Evolutionary conservation across 2,888 invertebrate genomes (phyloP).

Genomic region (Philopedon plagiatum): DNA sequence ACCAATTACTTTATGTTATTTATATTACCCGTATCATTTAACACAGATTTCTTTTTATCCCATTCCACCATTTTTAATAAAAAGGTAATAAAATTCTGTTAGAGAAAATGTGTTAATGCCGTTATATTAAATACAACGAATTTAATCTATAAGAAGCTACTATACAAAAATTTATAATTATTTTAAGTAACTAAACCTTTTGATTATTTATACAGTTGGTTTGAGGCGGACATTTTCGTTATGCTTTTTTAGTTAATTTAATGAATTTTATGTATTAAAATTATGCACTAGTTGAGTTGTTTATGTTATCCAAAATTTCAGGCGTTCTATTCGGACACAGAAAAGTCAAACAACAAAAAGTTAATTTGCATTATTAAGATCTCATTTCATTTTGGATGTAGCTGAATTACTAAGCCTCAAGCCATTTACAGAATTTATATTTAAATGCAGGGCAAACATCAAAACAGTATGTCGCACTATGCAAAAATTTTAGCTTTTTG

Average conservation of each 20-base stretch:
- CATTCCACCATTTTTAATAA: neutral
- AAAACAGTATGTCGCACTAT: too few relatives aligned
- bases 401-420: neutral
- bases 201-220: slow-evolving; percentile 1
- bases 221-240: neutral
- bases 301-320: too few relatives aligned
- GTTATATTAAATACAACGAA: slow-evolving; percentile 6
- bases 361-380: neutral
- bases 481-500: too few relatives aligned
- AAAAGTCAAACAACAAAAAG: too few relatives aligned
- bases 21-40: neutral
- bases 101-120: neutral
- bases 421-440: neutral
- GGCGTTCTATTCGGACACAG: too few relatives aligned
- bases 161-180: slow-evolving; percentile 12
- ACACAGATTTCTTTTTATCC: neutral
- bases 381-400: neutral
- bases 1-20: neutral
- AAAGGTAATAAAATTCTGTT: slow-evolving; percentile 9
- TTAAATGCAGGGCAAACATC: neutral
- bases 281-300: too few relatives aligned
- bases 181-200: neutral
- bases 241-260: neutral
- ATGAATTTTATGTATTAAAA: too few relatives aligned
- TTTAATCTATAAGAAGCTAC: slow-evolving; percentile 16